Evolutionary conservation across 2,797 vertebrate genomes (phyloP), one percentile per base, ranked within the genome.

Genomic region (Chrysocyon brachyurus): DNA sequence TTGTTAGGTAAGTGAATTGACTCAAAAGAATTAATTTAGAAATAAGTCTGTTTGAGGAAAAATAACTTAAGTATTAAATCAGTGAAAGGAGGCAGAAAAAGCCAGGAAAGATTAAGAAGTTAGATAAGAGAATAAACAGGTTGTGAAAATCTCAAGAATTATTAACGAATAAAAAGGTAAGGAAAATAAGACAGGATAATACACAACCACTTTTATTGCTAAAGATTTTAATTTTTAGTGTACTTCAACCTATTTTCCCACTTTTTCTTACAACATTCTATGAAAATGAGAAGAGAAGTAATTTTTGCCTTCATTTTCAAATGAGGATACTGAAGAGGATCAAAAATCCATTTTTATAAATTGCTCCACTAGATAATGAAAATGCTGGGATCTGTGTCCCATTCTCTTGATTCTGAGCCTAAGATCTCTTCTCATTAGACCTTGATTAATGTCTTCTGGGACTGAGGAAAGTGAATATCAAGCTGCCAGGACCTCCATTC

Each of bases 361-460:
- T 12, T 66, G 40, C 16, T 81, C 66, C 52, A 78, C 46, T 79
- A 84, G 49, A 57, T 81, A 90, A 40, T 22, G 26, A 72, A 79
- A 95, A 91, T 12, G 12, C 31, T 95, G 63, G 63, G 61, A n/a
- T 91, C 56, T 0, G 0, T 57, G 54, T 75, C 49, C 72, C 46
- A 21, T 86, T 92, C 22, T 92, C 86, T 84, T 82, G 59, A 73
- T 87, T 78, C 40, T 31, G 40, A 88, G 56, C 91, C 82, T 63
- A 79, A 79, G 57, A 72, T 70, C n/a, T 90, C 40, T 89, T 93
- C 93, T 98, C 64, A 54, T 95, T 97, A 95, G 87, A 90, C 70
- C 56, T 92, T 94, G 92, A 96, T 79, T 59, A 96, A 89, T 92
- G 54, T 81, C 49, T 88, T 97, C 77, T 54, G 81, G 56, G 40